These are phyloP conservation scores for Sinhomidia bicolor DNA, from an alignment of 2,888 invertebrate genomes.

Conservation along the genomic window DNA sequence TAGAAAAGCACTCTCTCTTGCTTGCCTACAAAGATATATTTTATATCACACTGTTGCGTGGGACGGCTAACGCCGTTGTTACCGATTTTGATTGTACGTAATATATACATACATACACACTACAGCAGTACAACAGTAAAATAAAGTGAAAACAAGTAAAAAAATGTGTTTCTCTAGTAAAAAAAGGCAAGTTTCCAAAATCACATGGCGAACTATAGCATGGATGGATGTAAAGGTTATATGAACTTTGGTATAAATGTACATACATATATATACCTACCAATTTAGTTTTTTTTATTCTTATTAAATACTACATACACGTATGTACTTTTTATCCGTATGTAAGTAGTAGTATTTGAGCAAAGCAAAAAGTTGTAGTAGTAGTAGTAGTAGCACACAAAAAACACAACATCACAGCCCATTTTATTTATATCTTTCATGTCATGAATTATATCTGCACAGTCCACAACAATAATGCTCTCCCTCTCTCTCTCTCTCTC, in stretches of 20 bases:
- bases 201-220: neutral
- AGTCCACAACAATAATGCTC: neutral
- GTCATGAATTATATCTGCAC: constrained; percentile 23
- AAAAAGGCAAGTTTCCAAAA: constrained; percentile 1
- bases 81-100: neutral
- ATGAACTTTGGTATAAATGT: no score
- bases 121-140: neutral
- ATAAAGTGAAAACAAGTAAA: neutral
- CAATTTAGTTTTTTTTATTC: constrained; percentile 27
- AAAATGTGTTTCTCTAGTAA: neutral
- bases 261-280: no score
- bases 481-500: no score
- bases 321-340: neutral
- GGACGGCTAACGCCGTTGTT: neutral
- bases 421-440: constrained; percentile 19
- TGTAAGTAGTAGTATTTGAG: no score
- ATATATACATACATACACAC: neutral
- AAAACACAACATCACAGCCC: no score
- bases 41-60: neutral
- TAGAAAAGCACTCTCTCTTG: neutral
- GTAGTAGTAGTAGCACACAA: neutral
- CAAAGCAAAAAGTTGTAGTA: neutral
- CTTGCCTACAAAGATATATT: no score
- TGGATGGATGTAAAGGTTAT: no score
- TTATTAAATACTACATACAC: neutral